Percentiles rank a stretch among this genome's conserved stretches.
Conservation (phyloP, 1,140 invertebrate species). For the Brachionus sp. region DNA sequence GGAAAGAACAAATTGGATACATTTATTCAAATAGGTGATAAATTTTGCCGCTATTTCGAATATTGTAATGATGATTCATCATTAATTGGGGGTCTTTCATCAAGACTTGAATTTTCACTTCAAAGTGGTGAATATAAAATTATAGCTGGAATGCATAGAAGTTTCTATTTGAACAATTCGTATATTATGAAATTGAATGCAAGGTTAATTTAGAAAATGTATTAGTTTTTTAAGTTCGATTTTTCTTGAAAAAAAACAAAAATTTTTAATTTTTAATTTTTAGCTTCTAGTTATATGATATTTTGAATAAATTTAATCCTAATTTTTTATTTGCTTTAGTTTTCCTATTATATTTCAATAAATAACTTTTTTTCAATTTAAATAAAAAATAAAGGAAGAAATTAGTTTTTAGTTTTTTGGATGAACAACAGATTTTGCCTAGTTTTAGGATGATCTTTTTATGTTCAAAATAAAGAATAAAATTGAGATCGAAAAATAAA, state of each 20-base stretch:
- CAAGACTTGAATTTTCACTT: neutral
- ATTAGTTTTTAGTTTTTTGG: no score
- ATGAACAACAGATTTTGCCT: no score
- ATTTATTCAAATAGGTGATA: constrained; percentile 8
- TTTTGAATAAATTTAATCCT: neutral
- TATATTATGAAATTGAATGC: neutral
- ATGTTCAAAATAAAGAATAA: no score
- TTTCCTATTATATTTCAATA: neutral
- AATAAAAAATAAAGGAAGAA: no score
- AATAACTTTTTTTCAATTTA: neutral
- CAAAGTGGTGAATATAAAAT: neutral
- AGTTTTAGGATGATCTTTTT: no score
- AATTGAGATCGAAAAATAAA: no score
- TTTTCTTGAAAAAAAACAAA: neutral
- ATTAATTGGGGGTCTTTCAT: neutral
- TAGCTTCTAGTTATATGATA: neutral
- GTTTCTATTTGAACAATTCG: neutral
- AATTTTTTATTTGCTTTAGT: neutral
- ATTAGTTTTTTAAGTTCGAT: neutral
- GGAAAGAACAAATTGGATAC: constrained; percentile 20
- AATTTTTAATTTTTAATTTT: neutral
- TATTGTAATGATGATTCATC: constrained; percentile 10
- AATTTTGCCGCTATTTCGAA: neutral
- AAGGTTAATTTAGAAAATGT: neutral
- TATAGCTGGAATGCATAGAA: neutral